These are phyloP conservation scores for Phthorimaea operculella DNA, from an alignment of 1,140 invertebrate genomes.

Conservation along the genomic window DNA sequence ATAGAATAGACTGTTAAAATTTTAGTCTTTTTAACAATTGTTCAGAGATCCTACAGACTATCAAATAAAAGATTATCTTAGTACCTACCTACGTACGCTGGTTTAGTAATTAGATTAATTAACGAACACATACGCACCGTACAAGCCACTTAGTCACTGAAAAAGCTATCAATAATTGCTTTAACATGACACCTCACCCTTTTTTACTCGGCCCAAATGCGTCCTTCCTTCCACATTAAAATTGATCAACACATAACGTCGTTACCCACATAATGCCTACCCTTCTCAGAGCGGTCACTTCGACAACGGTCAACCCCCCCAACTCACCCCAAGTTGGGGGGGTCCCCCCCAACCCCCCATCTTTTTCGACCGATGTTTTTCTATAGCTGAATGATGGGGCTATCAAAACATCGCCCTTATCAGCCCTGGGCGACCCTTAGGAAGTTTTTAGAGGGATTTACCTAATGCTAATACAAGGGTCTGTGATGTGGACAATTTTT, in stretches of 20 bases:
- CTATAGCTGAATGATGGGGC: slow-evolving; percentile 59
- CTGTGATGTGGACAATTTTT: slow-evolving; percentile 26
- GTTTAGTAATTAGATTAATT: too few relatives aligned
- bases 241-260: slow-evolving; percentile 67
- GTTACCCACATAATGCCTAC: slow-evolving; percentile 63
- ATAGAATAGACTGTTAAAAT: too few relatives aligned
- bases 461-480: slow-evolving; percentile 25
- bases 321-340: slow-evolving; percentile 23
- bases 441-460: slow-evolving; percentile 55
- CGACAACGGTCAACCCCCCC: slow-evolving; percentile 58
- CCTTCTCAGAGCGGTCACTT: slow-evolving; percentile 64
- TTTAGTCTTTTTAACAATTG: too few relatives aligned
- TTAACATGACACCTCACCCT: too few relatives aligned
- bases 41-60: too few relatives aligned
- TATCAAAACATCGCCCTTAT: slow-evolving; percentile 63
- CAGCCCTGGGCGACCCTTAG: slow-evolving; percentile 20
- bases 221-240: slow-evolving; percentile 38
- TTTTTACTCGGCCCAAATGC: too few relatives aligned
- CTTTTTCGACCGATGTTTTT: slow-evolving; percentile 67
- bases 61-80: too few relatives aligned
- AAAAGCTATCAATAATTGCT: too few relatives aligned
- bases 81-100: too few relatives aligned
- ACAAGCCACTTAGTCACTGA: too few relatives aligned
- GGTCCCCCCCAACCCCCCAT: slow-evolving; percentile 31
- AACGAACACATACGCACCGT: too few relatives aligned